Percentiles rank a stretch among this genome's conserved stretches.
phyloP scores from a whole-genome alignment of 1,140 invertebrate species.

The Holotrichia oblita region DNA sequence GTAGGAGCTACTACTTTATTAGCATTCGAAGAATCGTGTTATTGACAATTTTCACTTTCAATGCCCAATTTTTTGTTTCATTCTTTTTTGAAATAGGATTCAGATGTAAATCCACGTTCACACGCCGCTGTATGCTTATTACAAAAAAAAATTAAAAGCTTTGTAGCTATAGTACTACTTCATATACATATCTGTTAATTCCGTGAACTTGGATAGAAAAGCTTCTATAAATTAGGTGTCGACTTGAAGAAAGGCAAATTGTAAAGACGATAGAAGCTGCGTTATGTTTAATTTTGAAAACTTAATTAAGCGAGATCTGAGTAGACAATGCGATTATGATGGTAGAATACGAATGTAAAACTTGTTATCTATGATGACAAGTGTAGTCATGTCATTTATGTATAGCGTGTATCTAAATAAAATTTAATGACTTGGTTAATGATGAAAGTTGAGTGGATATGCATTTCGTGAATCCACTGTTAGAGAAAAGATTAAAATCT shows the following conservation, averaged over 20 bases:
- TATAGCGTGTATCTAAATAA: too few species aligned
- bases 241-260: too few species aligned
- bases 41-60: conserved; percentile 7
- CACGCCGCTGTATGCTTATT: background rate
- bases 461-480: too few species aligned
- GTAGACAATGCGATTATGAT: background rate
- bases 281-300: conserved; percentile 5
- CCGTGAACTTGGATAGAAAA: too few species aligned
- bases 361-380: too few species aligned
- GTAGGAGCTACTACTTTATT: background rate
- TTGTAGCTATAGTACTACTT: background rate
- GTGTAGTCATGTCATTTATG: too few species aligned
- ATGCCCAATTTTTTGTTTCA: too few species aligned
- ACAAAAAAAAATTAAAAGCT: background rate
- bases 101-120: background rate
- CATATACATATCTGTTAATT: background rate
- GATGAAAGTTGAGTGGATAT: too few species aligned
- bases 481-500: too few species aligned
- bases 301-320: background rate
- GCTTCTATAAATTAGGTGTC: too few species aligned
- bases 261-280: background rate
- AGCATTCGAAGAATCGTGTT: background rate
- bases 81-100: background rate
- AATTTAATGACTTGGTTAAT: too few species aligned
- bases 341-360: background rate